Base-by-base conservation (phyloP, 2,888 invertebrate species). In the Drosophila prolongata region DNA sequence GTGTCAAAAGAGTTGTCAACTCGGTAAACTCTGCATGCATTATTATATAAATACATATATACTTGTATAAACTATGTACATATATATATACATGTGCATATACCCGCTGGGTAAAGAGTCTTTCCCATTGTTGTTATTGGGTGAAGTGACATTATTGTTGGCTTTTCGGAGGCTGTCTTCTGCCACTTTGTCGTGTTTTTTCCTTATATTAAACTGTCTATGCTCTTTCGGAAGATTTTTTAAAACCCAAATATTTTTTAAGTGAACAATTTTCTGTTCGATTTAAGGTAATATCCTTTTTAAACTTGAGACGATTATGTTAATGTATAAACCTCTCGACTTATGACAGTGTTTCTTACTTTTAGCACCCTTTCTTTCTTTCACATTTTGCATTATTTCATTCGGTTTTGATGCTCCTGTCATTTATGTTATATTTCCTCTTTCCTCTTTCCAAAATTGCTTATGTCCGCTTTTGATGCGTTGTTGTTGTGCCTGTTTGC, bases 1-100 rank as follows among this genome's bases (percentile, higher is more conserved):
- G 42, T 47, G 46, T 64, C 59, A 69, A 66, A 50, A 52, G 54
- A 64, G 75, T 50, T 79, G 68, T 61, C 75, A 44, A 34, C 49
- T 65, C 24, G 11, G 13, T 44, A 34, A 6, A 24, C 8, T 11
- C 10, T 14, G 34, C 16, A 47, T 30, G 24, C 14, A 19, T 14
- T 46, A 46, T 56, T 37, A 44, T 14, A 44, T 47, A 35, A 16
- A 27, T 49, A 46, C 27, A 16, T 16, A 16, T 16, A 16, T 30
- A 35, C 19, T 24, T 24, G 35, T n/a, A 53, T 44, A 13, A 27
- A 30, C 14, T 50, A 10, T 37, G 53, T 54, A 40, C 5, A 54
- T 30, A 40, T 8, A 54, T 30, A 30, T 30, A 30, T 30, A 8
- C 8, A 30, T 30, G 5, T 30, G 30, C 8, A 53, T 54, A 34